Conservation (phyloP, 2,113 vertebrate genomes). For the Uropsilus gracilis region DNA sequence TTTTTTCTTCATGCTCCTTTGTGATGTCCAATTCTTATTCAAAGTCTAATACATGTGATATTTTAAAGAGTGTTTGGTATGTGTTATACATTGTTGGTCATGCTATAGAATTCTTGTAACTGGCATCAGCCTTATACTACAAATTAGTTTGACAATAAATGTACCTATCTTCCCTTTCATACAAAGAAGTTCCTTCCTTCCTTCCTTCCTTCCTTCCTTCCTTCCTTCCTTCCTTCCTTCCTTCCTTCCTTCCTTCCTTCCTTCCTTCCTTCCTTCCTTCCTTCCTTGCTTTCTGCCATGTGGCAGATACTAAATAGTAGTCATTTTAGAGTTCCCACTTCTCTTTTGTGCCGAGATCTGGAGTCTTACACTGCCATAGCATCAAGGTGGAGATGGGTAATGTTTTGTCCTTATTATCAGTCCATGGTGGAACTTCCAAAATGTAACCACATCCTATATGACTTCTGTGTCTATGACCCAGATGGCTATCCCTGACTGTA, state of each 20-base stretch:
- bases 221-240: neutral
- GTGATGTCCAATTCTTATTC: neutral
- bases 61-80: neutral
- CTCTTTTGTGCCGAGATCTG: neutral
- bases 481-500: neutral
- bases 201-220: neutral
- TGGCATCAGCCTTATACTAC: neutral
- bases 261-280: neutral
- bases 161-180: neutral
- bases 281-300: neutral
- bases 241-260: neutral
- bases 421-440: neutral
- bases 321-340: neutral
- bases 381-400: neutral
- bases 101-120: neutral
- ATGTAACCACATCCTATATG: neutral
- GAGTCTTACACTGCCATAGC: neutral
- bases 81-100: neutral
- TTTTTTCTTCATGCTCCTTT: neutral
- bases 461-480: neutral
- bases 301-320: neutral
- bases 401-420: neutral
- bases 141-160: conserved; percentile 8
- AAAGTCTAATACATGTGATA: neutral
- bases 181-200: neutral